Evolutionary conservation across 2,113 vertebrate species (phyloP), one percentile per base, ranked within the genome.

Genomic region (Pleuronectes platessa): DNA sequence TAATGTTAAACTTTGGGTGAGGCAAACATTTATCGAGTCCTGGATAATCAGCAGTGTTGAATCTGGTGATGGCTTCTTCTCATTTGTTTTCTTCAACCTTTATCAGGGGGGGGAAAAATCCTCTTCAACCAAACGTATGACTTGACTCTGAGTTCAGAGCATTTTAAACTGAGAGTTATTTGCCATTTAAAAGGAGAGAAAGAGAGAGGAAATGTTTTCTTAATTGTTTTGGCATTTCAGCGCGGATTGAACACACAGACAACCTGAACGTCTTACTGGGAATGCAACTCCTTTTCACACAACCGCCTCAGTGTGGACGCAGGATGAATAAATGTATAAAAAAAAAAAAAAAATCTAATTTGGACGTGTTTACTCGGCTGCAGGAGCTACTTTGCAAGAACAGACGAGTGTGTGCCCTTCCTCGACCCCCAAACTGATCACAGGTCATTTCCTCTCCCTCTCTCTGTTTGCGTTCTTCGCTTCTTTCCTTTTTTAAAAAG

Each of bases 401-500:
- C 13, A n/a, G 23, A 35, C 11, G 40, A 24, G 42, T 23, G 61
- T 63, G 55, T 56, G 42, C 21, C 71, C 55, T 76, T 54, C 24
- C 26, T 27, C 3, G 26, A 27, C 26, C 61, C 49, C 23, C 21
- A 55, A 58, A 63, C 24, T 74, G 61, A 74, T 74, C 23, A 35
- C 49, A 77, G 74, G 68, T 77, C 37, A 8, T 21, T 72, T n/a
- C 49, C 71, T 54, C 24, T 15, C 4, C 20, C 20, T 51, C 56
- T 58, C 35, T 63, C 45, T 76, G 14, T 71, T 67, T 60, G 26
- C 71, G 2, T 53, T 76, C 40, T 51, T 11, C 10, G n/a, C 58
- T 64, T 12, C 64, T 42, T 13, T 13, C 74, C 37, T 0, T 40
- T 66, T 62, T 74, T 76, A 55, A 40, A 81, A 86, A 84, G 68